Base-by-base conservation (phyloP, 2,113 vertebrate genomes). In the Scortum barcoo region DNA sequence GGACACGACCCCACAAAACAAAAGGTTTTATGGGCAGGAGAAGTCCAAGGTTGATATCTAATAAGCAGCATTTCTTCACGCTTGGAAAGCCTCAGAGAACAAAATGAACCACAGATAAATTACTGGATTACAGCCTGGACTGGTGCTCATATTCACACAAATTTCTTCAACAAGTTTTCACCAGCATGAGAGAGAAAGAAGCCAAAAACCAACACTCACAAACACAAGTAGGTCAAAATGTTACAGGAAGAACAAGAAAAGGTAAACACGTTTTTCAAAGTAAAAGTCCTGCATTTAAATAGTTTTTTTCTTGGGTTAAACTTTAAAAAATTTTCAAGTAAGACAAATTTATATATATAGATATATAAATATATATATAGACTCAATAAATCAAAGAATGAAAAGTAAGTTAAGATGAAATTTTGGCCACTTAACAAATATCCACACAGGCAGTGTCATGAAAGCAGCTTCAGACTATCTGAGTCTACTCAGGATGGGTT, bases 21-120 rank as follows among this genome's bases (percentile, higher is more conserved):
- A 46, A 53, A 44, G 16, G 19, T 36, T 81, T 81, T 65, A 88
- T 78, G 56, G 19, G 63, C 22, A 80, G 19, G 68, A 50, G 6
- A 48, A 67, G 53, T 48, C 50, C 26, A 44, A 72, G 10, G 38
- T 16, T 58, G 54, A 83, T 71, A 42, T 54, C 22, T 40, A 69
- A 56, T 48, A 50, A 14, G 60, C 71, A 53, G 50, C 33, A 48
- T 75, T 62, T 82, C 42, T 10, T 85, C 11, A 33, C 68, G 68
- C 53, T 72, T 85, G 67, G 40, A 83, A 22, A 46, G 74, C 9
- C 2, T 14, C 14, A 36, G 26, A 72, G 72, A 77, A 80, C 61
- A 57, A 33, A 24, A 20, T 76, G 66, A 51, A 46, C 71, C 44
- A 24, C 17, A 38, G 38, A 24, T 26, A 20, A 71, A 65, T 20